Base-by-base conservation (phyloP, 1,140 invertebrate species). In the Leptinotarsa undecemlineata region DNA sequence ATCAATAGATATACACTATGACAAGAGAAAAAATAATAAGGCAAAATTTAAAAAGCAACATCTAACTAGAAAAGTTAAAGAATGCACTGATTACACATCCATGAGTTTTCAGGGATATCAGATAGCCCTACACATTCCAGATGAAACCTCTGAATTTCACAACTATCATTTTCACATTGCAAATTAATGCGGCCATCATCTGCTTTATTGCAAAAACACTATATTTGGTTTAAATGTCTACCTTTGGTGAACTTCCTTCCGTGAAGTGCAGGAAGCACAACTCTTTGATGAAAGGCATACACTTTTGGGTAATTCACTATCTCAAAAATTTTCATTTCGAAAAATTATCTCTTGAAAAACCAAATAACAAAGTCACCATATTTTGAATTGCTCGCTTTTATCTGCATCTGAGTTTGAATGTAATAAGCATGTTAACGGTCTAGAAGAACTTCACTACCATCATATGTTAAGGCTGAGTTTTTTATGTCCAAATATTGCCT, bases 281-380 rank as follows among this genome's bases (percentile, higher is more conserved):
- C 48, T 51, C 1, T 17, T 57, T 57, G 17, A 57, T 57, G 11
- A 57, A 57, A 57, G 48, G 48, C 11, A 17, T 57, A 57, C 48
- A 57, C 48, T 57, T 57, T 57, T 57, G 48, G 48, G 48, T 57
- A 57, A 57, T 57, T 57, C 48, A 57, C 48, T 57, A 57, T 17
- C n/a, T 1, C 15, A 57, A 57, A 57, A 57, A 17, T 2, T 57
- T 57, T 17, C 48, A 57, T 13, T 15, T 57, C 48, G 48, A 57
- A 57, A 57, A 17, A 13, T 57, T 57, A 3, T 57, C 48, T 57
- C 48, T 17, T 57, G 48, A 57, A 57, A 57, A 57, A 8, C 21
- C 21, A 21, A 21, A 21, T 21, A 21, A 21, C 21, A 21, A 21
- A 21, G 21, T 21, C 21, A 21, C 21, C 2, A 21, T 21, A 21